phyloP scores from a whole-genome alignment of 64 coral and sea anemone species.

The Pocillopora verrucosa region DNA sequence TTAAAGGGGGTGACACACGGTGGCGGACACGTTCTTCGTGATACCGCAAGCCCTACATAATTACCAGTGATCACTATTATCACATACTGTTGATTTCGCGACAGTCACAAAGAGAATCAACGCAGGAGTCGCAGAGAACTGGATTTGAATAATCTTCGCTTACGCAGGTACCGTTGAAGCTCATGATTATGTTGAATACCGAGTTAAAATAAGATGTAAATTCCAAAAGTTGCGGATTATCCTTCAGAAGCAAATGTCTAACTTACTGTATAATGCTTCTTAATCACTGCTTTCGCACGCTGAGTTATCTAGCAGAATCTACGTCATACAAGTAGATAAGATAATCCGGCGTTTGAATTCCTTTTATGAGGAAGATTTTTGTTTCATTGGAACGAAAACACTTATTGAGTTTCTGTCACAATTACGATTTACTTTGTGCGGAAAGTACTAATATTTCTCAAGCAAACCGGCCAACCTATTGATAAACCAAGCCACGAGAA shows the following conservation, averaged over 20 bases:
- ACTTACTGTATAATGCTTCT: background rate
- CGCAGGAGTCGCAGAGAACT: background rate
- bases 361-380: background rate
- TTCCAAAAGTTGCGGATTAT: background rate
- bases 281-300: background rate
- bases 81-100: background rate
- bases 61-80: background rate
- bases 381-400: background rate
- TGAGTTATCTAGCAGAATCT: background rate
- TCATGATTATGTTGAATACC: background rate
- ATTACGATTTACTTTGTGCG: background rate
- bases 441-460: background rate
- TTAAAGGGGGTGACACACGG: conserved; percentile 18
- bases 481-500: background rate
- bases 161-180: background rate
- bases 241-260: background rate
- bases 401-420: background rate
- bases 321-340: background rate
- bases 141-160: background rate
- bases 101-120: background rate
- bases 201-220: background rate
- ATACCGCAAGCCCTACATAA: conserved; percentile 3
- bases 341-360: background rate
- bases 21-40: background rate
- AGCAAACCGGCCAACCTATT: background rate